Evolutionary conservation across 2,797 vertebrate genomes (phyloP).

Genomic region (Anas bernieri): DNA sequence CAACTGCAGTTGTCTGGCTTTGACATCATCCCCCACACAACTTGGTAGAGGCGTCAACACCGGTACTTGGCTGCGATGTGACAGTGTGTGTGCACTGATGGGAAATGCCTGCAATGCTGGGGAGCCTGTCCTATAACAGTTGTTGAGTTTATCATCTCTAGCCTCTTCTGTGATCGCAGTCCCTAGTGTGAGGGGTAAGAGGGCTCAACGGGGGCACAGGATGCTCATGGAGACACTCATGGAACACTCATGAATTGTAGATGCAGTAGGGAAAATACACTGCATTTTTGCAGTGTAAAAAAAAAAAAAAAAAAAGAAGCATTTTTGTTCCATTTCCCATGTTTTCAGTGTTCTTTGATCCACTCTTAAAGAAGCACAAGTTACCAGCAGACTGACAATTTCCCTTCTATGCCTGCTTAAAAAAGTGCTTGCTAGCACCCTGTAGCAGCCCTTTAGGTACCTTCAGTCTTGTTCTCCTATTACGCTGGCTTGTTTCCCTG

Average conservation of each 20-base stretch:
- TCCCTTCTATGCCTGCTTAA: background rate
- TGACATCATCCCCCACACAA: background rate
- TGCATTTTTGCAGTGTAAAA: background rate
- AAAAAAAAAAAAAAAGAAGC: background rate
- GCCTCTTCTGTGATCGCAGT: background rate
- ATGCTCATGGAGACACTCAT: background rate
- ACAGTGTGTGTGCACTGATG: background rate
- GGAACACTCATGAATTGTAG: background rate
- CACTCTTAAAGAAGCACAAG: background rate
- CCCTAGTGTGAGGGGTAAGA: background rate
- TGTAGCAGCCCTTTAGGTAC: background rate
- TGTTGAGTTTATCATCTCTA: background rate
- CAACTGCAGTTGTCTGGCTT: background rate
- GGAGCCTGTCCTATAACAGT: background rate
- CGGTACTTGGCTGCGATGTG: background rate
- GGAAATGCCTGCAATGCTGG: background rate
- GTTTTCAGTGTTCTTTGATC: background rate
- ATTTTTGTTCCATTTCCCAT: background rate
- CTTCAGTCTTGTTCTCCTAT: background rate
- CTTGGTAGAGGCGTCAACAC: background rate
- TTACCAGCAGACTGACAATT: background rate
- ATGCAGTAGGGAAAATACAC: background rate
- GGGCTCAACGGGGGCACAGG: background rate
- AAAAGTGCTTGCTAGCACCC: background rate
- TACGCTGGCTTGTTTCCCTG: background rate